phyloP scores from a whole-genome alignment of 2,797 vertebrate genomes.

The Hylomyscus alleni region DNA sequence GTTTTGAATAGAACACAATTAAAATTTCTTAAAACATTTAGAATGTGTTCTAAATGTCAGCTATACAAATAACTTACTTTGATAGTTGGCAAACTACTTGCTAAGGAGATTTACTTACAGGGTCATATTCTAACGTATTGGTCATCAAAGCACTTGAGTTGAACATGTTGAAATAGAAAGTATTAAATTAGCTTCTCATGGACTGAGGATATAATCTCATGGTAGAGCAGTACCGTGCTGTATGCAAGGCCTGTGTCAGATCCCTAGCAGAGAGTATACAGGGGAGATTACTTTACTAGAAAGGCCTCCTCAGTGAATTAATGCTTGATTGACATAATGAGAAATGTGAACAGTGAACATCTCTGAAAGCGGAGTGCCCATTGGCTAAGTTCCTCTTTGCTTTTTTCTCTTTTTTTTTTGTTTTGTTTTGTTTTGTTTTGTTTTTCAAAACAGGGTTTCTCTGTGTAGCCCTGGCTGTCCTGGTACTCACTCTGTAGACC shows the following conservation, averaged over 20 bases:
- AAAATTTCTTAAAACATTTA: slow-evolving; percentile 46
- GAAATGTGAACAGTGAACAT: not conserved
- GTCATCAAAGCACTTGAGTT: not conserved
- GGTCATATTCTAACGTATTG: slow-evolving; percentile 18
- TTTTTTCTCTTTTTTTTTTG: no score
- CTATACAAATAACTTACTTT: slow-evolving; percentile 45
- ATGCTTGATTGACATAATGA: not conserved
- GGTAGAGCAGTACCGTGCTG: not conserved
- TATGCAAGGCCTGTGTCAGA: not conserved
- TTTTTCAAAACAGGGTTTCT: no score
- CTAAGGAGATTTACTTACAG: slow-evolving; percentile 11
- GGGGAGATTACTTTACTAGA: not conserved
- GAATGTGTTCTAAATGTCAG: not conserved
- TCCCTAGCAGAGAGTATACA: not conserved
- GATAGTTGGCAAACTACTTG: slow-evolving; percentile 23
- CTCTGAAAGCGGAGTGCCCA: not conserved
- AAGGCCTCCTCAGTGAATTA: not conserved
- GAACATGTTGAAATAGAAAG: slow-evolving; percentile 18
- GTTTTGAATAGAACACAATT: slow-evolving; percentile 37
- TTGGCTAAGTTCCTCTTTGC: not conserved
- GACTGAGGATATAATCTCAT: not conserved
- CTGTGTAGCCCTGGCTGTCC: no score
- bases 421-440: no score
- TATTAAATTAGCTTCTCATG: not conserved
- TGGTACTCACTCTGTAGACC: no score